These are phyloP conservation scores for Ridgeia piscesae DNA, from an alignment of 1,140 invertebrate species.

Conservation along the genomic window DNA sequence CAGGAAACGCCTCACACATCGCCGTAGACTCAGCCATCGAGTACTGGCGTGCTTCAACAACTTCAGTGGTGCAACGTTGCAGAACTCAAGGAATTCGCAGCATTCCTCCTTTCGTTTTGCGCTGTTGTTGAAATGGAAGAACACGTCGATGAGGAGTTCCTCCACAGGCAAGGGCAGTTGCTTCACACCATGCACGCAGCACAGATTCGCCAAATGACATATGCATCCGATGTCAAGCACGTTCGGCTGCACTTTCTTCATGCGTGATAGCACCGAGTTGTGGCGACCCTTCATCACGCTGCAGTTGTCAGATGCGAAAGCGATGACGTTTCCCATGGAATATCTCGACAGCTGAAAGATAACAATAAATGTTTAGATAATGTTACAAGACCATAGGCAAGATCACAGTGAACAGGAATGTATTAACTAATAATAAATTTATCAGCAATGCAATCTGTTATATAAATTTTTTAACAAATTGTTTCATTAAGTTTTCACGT, in stretches of 20 bases:
- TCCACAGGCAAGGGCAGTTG: slow-evolving; percentile 14
- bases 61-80: slow-evolving; percentile 10
- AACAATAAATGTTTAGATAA: too few species aligned
- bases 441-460: too few species aligned
- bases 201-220: slow-evolving; percentile 7
- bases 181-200: background rate
- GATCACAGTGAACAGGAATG: too few species aligned
- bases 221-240: slow-evolving; percentile 13
- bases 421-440: too few species aligned
- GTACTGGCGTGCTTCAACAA: too few species aligned
- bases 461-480: too few species aligned
- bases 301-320: slow-evolving; percentile 12
- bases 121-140: slow-evolving; percentile 4
- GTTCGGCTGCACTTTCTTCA: background rate
- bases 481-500: too few species aligned
- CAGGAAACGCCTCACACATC: too few species aligned
- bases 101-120: slow-evolving; percentile 15
- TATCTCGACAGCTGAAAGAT: too few species aligned
- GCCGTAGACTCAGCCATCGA: too few species aligned
- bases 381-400: too few species aligned
- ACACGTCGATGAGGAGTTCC: slow-evolving; percentile 10
- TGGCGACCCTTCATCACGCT: slow-evolving; percentile 5
- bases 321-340: too few species aligned
- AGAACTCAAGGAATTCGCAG: slow-evolving; percentile 14
- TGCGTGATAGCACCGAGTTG: slow-evolving; percentile 12